These are phyloP conservation scores for Ochropacha duplaris DNA, from an alignment of 2,888 invertebrate species.

Conservation along the genomic window DNA sequence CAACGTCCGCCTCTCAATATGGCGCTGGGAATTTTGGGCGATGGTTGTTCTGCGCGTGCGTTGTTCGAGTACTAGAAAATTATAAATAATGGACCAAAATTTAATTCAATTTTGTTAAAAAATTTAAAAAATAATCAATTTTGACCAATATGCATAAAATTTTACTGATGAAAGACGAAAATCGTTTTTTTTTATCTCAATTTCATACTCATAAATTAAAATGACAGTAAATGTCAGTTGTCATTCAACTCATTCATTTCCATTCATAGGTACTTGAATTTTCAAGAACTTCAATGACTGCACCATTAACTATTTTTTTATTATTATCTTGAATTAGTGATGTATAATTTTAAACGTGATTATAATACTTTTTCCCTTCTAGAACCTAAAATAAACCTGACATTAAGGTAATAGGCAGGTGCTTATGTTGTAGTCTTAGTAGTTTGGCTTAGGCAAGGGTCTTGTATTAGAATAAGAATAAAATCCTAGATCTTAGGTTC, in stretches of 20 bases:
- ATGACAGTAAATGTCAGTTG: conserved; percentile 57
- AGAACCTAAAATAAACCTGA: too few relatives aligned
- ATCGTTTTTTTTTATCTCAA: conserved; percentile 38
- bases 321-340: too few relatives aligned
- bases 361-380: too few relatives aligned
- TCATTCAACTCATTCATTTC: conserved; percentile 8
- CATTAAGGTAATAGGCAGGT: too few relatives aligned
- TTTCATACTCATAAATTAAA: conserved; percentile 70
- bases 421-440: too few relatives aligned
- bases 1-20: conserved; percentile 90
- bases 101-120: conserved; percentile 42
- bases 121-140: conserved; percentile 32
- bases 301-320: too few relatives aligned
- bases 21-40: conserved; percentile 86
- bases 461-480: too few relatives aligned
- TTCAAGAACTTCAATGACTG: background rate
- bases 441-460: too few relatives aligned
- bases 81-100: conserved; percentile 61
- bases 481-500: too few relatives aligned
- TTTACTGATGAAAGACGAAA: conserved; percentile 50
- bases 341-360: too few relatives aligned
- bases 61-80: conserved; percentile 73
- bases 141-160: conserved; percentile 38
- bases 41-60: conserved; percentile 82
- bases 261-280: background rate